phyloP scores from a whole-genome alignment of 2,797 vertebrate species.

The Clamator glandarius region DNA sequence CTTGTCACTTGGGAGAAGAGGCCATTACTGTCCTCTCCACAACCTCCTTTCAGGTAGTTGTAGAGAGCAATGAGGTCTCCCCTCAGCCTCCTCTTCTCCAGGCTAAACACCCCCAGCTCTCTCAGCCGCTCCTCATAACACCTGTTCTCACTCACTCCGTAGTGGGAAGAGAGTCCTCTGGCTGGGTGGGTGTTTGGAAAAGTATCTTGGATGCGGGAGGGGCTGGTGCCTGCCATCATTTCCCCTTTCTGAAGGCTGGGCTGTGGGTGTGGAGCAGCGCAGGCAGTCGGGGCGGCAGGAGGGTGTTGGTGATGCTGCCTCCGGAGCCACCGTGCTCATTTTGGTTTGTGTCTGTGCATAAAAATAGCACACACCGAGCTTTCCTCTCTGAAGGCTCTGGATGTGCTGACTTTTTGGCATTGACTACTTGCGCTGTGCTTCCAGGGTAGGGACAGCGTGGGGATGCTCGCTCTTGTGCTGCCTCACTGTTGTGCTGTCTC shows the following conservation, averaged over 20 bases:
- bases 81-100: no score
- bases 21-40: no score
- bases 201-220: rapidly evolving
- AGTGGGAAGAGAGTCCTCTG: rapidly evolving
- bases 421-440: rapidly evolving
- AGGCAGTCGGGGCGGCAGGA: background rate
- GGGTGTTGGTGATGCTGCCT: background rate
- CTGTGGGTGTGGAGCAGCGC: rapidly evolving
- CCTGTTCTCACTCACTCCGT: rapidly evolving
- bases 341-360: background rate
- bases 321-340: rapidly evolving
- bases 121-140: no score
- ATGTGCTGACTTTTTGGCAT: background rate
- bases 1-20: no score
- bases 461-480: background rate
- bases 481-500: background rate
- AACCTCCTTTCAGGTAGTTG: no score
- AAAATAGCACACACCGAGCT: background rate
- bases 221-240: background rate
- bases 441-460: background rate
- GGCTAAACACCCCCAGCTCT: no score
- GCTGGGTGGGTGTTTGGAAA: background rate
- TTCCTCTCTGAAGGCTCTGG: background rate
- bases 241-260: rapidly evolving
- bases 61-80: no score